Evolutionary conservation across 2,113 vertebrate genomes (phyloP).

Genomic region (Pterocles burchelli): DNA sequence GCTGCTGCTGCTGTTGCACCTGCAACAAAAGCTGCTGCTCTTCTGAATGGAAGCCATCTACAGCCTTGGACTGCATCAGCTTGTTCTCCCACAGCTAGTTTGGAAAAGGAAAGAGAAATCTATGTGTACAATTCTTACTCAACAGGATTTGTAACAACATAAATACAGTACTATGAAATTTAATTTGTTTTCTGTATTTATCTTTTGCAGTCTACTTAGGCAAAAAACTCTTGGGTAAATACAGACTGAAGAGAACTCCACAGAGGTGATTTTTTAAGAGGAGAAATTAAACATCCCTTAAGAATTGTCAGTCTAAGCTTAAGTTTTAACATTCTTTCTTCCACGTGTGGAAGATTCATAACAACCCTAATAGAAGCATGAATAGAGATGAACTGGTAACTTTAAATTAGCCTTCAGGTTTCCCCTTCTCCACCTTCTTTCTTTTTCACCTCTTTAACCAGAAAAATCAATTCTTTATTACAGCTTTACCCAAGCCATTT

Average conservation of each 20-base stretch:
- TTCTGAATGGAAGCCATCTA: conserved; percentile 96
- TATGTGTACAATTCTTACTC: neutral
- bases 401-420: neutral
- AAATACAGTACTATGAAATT: neutral
- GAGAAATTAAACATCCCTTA: neutral
- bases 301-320: neutral
- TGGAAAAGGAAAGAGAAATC: conserved; percentile 20
- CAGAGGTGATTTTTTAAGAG: neutral
- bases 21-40: conserved; percentile 92
- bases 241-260: neutral
- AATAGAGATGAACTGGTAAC: neutral
- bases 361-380: neutral
- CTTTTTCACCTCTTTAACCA: neutral
- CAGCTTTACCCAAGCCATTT: neutral
- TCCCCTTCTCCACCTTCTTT: neutral
- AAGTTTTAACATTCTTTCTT: neutral
- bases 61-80: conserved; percentile 96
- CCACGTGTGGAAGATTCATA: neutral
- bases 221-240: neutral
- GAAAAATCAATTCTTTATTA: neutral
- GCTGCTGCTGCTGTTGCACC: conserved; percentile 84
- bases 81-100: conserved; percentile 97
- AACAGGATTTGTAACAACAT: neutral
- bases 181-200: neutral
- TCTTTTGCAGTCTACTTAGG: neutral